These are phyloP conservation scores for Phaenicophaeus curvirostris DNA, from an alignment of 2,797 vertebrate genomes.

Conservation along the genomic window DNA sequence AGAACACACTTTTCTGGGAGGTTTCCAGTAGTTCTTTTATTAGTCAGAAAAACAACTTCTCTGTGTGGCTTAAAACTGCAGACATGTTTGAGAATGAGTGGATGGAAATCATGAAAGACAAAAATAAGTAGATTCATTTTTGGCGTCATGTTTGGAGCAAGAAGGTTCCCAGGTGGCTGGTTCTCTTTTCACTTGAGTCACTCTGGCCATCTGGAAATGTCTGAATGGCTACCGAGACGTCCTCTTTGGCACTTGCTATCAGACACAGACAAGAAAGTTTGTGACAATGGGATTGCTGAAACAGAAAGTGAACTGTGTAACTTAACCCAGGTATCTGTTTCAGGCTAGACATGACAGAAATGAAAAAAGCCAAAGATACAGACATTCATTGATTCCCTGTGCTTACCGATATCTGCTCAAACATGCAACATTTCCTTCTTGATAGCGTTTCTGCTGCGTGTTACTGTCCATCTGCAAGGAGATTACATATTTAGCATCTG, in stretches of 20 bases:
- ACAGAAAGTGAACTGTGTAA: neutral
- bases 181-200: neutral
- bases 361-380: neutral
- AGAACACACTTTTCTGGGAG: neutral
- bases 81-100: neutral
- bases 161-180: neutral
- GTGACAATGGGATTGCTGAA: neutral
- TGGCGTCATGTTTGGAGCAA: neutral
- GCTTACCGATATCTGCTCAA: constrained; percentile 32
- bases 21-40: neutral
- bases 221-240: neutral
- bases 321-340: neutral
- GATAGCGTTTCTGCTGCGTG: neutral
- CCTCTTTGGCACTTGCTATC: neutral
- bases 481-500: constrained; percentile 59
- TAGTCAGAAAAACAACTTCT: neutral
- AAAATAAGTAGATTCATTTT: neutral
- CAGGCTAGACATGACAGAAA: neutral
- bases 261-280: neutral
- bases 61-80: neutral
- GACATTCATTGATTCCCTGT: neutral
- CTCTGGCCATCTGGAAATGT: neutral
- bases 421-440: neutral
- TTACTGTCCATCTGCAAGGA: constrained; percentile 57
- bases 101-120: neutral